These are phyloP conservation scores for Aleadryas rufinucha DNA, from an alignment of 2,113 vertebrate genomes.

Conservation along the genomic window DNA sequence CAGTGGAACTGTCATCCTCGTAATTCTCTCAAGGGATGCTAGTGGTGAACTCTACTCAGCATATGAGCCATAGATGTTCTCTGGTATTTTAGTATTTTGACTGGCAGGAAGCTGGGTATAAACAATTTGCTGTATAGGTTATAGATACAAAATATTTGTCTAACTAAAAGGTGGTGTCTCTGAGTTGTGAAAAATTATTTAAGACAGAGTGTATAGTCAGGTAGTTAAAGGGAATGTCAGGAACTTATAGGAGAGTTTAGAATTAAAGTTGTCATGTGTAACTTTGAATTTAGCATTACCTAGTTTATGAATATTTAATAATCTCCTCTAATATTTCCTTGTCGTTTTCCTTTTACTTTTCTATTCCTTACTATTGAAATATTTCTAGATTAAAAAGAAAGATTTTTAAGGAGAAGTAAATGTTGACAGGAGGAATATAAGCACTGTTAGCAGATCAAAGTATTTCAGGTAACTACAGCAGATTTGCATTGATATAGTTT, in stretches of 20 bases:
- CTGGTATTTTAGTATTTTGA: background rate
- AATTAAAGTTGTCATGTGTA: background rate
- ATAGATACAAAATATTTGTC: background rate
- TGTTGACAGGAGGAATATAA: background rate
- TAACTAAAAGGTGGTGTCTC: background rate
- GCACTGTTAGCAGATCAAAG: background rate
- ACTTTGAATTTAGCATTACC: background rate
- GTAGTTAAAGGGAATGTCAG: background rate
- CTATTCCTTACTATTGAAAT: background rate
- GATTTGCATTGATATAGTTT: background rate
- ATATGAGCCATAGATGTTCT: background rate
- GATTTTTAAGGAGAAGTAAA: background rate
- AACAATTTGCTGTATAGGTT: background rate
- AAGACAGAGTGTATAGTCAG: background rate
- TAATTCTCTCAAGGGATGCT: background rate
- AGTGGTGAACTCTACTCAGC: background rate
- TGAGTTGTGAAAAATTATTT: background rate
- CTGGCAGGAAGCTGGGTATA: background rate
- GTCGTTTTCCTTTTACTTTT: background rate
- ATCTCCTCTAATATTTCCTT: background rate
- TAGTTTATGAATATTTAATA: background rate
- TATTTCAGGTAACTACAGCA: background rate
- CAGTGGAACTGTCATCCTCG: background rate
- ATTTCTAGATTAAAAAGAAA: background rate
- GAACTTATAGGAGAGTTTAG: background rate